Base-by-base conservation (phyloP, 2,888 invertebrate species). In the Tetragonula carbonaria region DNA sequence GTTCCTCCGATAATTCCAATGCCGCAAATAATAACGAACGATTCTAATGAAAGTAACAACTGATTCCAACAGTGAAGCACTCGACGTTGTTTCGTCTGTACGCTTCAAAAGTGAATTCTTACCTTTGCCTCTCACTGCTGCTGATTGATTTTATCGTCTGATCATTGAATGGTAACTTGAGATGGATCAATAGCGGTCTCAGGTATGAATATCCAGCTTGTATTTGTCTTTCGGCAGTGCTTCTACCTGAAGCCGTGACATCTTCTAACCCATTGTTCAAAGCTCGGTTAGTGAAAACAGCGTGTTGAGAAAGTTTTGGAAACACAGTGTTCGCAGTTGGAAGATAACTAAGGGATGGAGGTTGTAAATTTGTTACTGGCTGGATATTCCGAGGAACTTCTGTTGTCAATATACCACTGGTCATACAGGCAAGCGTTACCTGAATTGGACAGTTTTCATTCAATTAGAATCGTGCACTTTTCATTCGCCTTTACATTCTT, bases 381-480 rank as follows among this genome's bases (percentile, higher is more conserved):
- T 72, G 63, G 14, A 74, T 74, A 76, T 84, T 33, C 74, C 74
- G 62, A 21, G 72, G 33, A 51, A 51, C 57, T 63, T 79, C 81
- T 23, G 87, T 82, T 38, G 77, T 76, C 76, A 85, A 66, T 80
- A 89, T 85, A 73, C 90, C 90, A 57, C 55, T 68, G 65, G 86
- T 74, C 75, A 82, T 57, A 73, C 73, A 86, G 50, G 78, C 78
- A 13, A 78, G 74, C 62, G 68, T 81, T 72, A 89, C 82, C 89
- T 90, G 79, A 79, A 87, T 89, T 81, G 4, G 14, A 82, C 65
- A 53, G 66, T 65, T 51, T 45, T 68, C 38, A 2, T 14, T 38
- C 2, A 3, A 66, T 66, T 66, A 66, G 11, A 2, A 4, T 63
- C 18, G 2, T 33, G 5, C 11, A 38, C 33, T 13, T 65, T 21